Percentiles rank a stretch among this genome's conserved stretches.
Evolutionary conservation across 2,888 invertebrate species (phyloP).

Genomic region (Dolichopus griseipennis): DNA sequence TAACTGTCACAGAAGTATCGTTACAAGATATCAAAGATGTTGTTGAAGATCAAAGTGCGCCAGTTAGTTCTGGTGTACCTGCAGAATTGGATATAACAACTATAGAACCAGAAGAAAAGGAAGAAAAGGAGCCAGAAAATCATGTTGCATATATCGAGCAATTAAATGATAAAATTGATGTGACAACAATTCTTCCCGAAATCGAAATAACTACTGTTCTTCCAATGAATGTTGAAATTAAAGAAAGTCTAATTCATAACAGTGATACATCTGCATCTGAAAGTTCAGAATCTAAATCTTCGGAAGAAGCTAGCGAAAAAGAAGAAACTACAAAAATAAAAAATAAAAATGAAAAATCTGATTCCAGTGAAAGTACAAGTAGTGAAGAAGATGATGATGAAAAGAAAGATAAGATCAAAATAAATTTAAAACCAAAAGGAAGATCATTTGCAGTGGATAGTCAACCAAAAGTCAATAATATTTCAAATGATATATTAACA

Average conservation of each 20-base stretch:
- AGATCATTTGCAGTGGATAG: not conserved
- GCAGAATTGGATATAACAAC: too few relatives aligned
- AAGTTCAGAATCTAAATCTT: not conserved
- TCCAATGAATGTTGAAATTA: too few relatives aligned
- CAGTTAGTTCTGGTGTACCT: too few relatives aligned
- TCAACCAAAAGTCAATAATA: not conserved
- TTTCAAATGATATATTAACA: not conserved
- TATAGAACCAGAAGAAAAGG: too few relatives aligned
- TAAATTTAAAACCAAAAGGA: not conserved
- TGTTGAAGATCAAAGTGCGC: too few relatives aligned
- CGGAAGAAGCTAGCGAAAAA: too few relatives aligned
- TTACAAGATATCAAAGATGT: too few relatives aligned
- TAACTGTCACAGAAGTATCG: too few relatives aligned
- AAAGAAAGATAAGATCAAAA: slow-evolving; percentile 7
- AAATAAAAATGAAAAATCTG: not conserved
- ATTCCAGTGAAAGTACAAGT: not conserved
- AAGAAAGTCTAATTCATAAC: too few relatives aligned
- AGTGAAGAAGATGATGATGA: slow-evolving; percentile 1
- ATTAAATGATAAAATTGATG: too few relatives aligned
- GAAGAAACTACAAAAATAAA: slow-evolving; percentile 9
- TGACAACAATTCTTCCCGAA: not conserved
- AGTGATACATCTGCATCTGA: not conserved
- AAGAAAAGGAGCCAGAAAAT: too few relatives aligned
- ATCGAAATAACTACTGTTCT: not conserved
- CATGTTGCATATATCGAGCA: too few relatives aligned